Evolutionary conservation across 2,888 invertebrate genomes (phyloP), one percentile per base, ranked within the genome.

Genomic region (Eilema depressum): DNA sequence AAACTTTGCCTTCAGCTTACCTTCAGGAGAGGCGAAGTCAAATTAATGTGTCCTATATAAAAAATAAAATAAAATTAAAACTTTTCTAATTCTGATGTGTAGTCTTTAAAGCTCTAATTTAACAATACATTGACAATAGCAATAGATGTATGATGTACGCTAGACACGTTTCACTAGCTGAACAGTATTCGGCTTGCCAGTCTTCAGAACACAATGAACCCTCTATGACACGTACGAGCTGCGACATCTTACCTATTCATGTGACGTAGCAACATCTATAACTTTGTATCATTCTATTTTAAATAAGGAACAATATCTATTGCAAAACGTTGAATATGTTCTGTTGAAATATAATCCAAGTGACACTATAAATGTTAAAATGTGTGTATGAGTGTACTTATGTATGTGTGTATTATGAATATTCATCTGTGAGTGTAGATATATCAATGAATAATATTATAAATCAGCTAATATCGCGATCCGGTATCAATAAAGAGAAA

Each of bases 161-260:
- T 37, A 57, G 33, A 66, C 37, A 66, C 37, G 57, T 66, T 33
- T 25, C 11, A 20, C 57, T 37, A 25, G 20, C 56, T 33, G 56
- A 63, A 53, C 23, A 26, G 63, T 63, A 26, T 47, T 69, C 41
- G 11, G 59, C 28, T 11, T 53, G 30, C 63, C 20, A 63, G 63
- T 68, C 56, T 53, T 62, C 41, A 3, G 23, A 63, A 69, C 63
- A 69, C 69, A 69, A 63, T 69, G 57, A 37, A n/a, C 56, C 57
- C 20, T 37, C 37, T 63, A 37, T 56, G 26, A 26, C 59, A 64
- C 59, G 59, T 64, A 63, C 30, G 3, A 11, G 8, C 56, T 64
- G 17, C 25, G 63, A 59, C 59, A 8, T 25, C 20, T 30, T 23
- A 53, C 25, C 68, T 57, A 37, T 63, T 68, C 57, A 68, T 30